phyloP scores from a whole-genome alignment of 2,797 vertebrate species.

The Gymnothorax javanicus region DNA sequence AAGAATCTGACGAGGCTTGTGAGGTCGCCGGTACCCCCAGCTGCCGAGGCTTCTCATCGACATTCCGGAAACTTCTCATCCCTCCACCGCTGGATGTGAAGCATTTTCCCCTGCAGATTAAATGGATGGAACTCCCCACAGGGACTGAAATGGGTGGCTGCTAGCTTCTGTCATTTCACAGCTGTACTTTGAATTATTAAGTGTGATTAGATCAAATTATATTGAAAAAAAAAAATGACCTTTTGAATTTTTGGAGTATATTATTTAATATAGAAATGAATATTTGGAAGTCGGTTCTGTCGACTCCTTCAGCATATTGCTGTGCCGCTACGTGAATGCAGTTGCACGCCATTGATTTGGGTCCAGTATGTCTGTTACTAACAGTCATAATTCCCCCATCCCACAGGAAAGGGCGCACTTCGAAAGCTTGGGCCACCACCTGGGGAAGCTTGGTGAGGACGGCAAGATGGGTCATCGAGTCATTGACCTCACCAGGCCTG shows the following conservation, averaged over 20 bases:
- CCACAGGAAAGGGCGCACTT: conserved; percentile 87
- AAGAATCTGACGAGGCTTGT: conserved; percentile 60
- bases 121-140: background rate
- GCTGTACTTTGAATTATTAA: background rate
- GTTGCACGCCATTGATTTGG: no score
- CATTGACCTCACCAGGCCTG: conserved; percentile 91
- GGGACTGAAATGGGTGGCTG: background rate
- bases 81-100: background rate
- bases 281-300: background rate
- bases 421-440: conserved; percentile 86
- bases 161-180: background rate
- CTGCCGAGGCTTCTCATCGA: background rate
- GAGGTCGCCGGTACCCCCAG: background rate
- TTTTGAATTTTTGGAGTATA: background rate
- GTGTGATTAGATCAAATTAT: background rate
- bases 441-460: conserved; percentile 88
- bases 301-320: background rate
- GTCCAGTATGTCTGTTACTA: background rate
- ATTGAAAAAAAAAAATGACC: background rate
- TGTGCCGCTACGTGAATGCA: background rate
- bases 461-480: conserved; percentile 91
- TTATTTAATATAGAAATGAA: background rate
- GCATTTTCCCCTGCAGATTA: background rate
- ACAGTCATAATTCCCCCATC: background rate
- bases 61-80: background rate